phyloP scores from a whole-genome alignment of 1,140 invertebrate genomes.

The Listronotus oregonensis region DNA sequence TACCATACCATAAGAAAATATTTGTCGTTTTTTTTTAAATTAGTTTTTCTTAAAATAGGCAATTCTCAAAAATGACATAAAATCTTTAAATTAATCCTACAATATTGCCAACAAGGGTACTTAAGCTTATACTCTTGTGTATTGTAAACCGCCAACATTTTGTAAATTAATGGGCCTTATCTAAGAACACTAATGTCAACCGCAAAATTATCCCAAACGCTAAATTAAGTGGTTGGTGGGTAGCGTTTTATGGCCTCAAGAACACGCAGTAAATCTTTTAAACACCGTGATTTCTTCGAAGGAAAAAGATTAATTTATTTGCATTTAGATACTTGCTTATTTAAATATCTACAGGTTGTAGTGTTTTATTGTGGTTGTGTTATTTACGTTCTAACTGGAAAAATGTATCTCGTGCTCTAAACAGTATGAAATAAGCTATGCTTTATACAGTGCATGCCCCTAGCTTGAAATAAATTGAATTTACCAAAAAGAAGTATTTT shows the following conservation, averaged over 20 bases:
- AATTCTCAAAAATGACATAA: no score
- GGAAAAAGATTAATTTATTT: constrained; percentile 12
- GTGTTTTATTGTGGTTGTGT: no score
- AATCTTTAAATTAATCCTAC: no score
- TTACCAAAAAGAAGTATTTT: no score
- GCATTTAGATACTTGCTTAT: constrained; percentile 9
- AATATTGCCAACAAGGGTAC: neutral
- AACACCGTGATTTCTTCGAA: constrained; percentile 19
- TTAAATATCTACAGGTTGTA: neutral
- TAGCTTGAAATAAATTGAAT: no score
- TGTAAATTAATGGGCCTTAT: constrained; percentile 34
- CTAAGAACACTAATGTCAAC: constrained; percentile 34
- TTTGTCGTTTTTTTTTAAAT: no score
- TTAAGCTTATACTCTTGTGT: neutral
- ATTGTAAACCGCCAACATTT: constrained; percentile 24
- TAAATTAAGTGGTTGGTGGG: constrained; percentile 27
- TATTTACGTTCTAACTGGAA: no score
- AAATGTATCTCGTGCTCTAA: no score
- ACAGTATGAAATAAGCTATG: no score
- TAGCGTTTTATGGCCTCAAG: constrained; percentile 20
- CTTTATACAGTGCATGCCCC: no score
- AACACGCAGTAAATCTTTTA: constrained; percentile 27
- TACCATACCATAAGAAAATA: no score
- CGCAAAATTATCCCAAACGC: constrained; percentile 25
- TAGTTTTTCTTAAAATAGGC: no score